Base-by-base conservation (phyloP, 1,140 invertebrate genomes). In the Pomacea maculata region DNA sequence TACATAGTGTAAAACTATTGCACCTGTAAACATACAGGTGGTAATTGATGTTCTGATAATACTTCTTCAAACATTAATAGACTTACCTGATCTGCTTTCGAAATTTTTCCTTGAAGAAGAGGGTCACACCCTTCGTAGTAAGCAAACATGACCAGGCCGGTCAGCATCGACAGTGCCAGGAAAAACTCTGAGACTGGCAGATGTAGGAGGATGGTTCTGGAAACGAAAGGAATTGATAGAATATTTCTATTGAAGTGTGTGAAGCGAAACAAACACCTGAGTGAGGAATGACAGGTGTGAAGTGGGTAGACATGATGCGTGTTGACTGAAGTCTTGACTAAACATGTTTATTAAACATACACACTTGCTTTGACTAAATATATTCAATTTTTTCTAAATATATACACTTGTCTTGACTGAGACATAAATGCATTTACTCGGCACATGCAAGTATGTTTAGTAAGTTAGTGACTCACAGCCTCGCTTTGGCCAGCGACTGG, bases 91-190 rank as follows among this genome's bases (percentile, higher is more conserved):
- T 93, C 92, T 55, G 87, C 80, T 2, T 93, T 94, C n/a, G 88
- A 89, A 84, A 82, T 93, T 87, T 87, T 82, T 78, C 89, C 94
- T 94, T 19, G 94, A 77, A 91, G 91, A 11, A 95, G 85, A 0
- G 96, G 96, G 92, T 98, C 96, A 89, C 97, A 98, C 80, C 94
- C 92, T 79, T 94, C 92, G 88, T 97, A 97, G 71, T 94, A 94
- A 9, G 94, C 94, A 83, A 95, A 97, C 63, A 97, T 94, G 29
- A 96, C 95, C 84, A 97, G 93, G 0, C 97, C 97, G 75, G 95
- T 94, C 8, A 88, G 57, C 82, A 86, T 86, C 2, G 86, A 82
- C 4, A 89, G 67, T 10, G 83, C 87, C 61, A 86, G 82, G 95
- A 97, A 90, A 95, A 97, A n/a, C 95, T 93, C 93, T 29, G 95